phyloP scores from a whole-genome alignment of 2,888 invertebrate species.

The Dasysyrphus albostriatus region DNA sequence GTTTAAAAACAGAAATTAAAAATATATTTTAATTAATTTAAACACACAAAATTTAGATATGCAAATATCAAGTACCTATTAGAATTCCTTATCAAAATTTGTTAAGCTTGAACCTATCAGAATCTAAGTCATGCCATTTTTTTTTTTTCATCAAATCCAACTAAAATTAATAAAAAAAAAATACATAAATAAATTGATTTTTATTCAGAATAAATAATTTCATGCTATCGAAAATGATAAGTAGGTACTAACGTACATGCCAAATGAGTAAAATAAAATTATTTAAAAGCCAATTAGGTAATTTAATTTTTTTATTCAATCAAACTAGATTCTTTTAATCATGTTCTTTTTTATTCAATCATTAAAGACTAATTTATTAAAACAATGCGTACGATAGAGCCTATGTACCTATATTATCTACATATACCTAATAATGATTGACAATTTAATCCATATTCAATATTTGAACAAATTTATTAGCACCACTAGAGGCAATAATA shows the following conservation, averaged over 20 bases:
- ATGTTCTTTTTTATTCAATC: neutral
- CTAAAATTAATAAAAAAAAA: no score
- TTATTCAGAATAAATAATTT: neutral
- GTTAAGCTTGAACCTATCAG: no score
- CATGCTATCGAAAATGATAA: neutral
- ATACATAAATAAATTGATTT: no score
- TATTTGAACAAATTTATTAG: conserved; percentile 39
- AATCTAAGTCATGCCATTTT: no score
- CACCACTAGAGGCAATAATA: conserved; percentile 16
- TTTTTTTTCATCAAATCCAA: no score
- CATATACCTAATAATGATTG: conserved; percentile 8
- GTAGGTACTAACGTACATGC: neutral
- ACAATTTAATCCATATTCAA: conserved; percentile 32
- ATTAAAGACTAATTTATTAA: neutral
- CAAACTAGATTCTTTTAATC: neutral
- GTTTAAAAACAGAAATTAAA: no score
- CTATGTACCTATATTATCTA: neutral
- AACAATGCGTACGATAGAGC: neutral
- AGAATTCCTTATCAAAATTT: no score
- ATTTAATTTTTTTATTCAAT: neutral
- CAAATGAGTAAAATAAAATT: neutral
- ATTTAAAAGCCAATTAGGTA: neutral
- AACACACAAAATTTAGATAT: no score
- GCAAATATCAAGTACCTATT: no score
- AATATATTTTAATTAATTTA: no score